Conservation (phyloP, 1,140 invertebrate species). For the Calliopsis andreniformis region DNA sequence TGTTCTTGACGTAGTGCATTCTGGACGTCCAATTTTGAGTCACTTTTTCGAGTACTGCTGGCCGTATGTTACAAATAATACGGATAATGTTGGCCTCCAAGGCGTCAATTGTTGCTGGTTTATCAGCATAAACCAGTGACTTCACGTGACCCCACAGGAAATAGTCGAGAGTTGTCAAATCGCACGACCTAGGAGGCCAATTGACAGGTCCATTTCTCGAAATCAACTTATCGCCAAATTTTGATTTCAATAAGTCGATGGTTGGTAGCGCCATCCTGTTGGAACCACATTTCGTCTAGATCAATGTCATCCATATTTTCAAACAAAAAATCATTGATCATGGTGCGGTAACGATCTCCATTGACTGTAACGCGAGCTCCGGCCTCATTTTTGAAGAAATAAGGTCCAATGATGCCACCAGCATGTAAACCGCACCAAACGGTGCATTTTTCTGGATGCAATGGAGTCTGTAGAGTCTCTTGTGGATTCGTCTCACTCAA, state of each 20-base stretch:
- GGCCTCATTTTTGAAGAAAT: conserved; percentile 58
- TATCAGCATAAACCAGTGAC: conserved; percentile 46
- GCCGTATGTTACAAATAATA: too few species aligned
- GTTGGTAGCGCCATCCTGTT: background rate
- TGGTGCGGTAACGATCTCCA: conserved; percentile 52
- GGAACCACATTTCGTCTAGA: background rate
- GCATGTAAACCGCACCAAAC: conserved; percentile 72
- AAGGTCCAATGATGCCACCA: conserved; percentile 70
- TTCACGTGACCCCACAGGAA: conserved; percentile 55
- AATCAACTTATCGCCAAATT: background rate
- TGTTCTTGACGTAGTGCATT: too few species aligned
- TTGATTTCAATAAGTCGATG: background rate
- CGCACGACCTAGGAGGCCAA: conserved; percentile 33
- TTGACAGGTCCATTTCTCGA: too few species aligned
- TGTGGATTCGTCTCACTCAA: conserved; percentile 66
- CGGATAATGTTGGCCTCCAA: background rate
- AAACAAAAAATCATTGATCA: conserved; percentile 55
- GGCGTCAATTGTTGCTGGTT: background rate
- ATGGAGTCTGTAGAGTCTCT: conserved; percentile 67
- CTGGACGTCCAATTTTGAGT: too few species aligned
- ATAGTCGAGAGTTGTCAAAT: conserved; percentile 60
- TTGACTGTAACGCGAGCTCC: conserved; percentile 56
- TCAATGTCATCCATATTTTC: background rate
- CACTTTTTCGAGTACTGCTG: too few species aligned
- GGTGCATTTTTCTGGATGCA: conserved; percentile 71